Base-by-base conservation (phyloP, 2,113 vertebrate genomes). In the Nymphicus hollandicus region DNA sequence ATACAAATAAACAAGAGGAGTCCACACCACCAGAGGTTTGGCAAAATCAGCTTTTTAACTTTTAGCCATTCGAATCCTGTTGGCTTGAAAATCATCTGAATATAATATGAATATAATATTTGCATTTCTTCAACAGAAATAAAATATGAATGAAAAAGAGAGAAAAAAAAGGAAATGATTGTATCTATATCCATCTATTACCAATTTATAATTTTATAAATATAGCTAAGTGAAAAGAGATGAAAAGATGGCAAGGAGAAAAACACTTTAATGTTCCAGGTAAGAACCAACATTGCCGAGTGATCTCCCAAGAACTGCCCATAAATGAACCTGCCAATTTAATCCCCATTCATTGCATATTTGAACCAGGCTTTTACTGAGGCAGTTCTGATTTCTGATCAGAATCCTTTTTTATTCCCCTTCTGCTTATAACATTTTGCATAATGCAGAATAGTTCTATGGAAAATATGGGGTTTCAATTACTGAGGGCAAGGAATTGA, bases 101-200 rank as follows among this genome's bases (percentile, higher is more conserved):
- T 60, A 81, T 41, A 41, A 41, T 41, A 20, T 41, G 44, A 91
- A 16, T 82, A 44, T n/a, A 80, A 65, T n/a, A 56, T 79, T 80
- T 85, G 9, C 2, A 27, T 85, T 81, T n/a, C 28, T 87, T 65
- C 49, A 85, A 58, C 13, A 82, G 28, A 61, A 25, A 9, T 44
- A 25, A 91, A 78, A 82, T 47, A 71, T 2, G n/a, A 58, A 58
- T n/a, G 20, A 35, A 58, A 58, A 2, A 7, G 1, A 7, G 9
- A 5, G 0, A 3, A n/a, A 35, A 46, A n/a, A 46, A 11, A 5
- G 2, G 2, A 68, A 86, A 83, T 33, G 0, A 56, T 33, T 58
- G 3, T 23, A 35, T 71, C 7, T 66, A 4, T 41, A 49, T 55
- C 55, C 2, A 79, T 23, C 10, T 60, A 35, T 49, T 49, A 17